phyloP scores from a whole-genome alignment of 1,140 invertebrate genomes.

The Papilio aristodemus region DNA sequence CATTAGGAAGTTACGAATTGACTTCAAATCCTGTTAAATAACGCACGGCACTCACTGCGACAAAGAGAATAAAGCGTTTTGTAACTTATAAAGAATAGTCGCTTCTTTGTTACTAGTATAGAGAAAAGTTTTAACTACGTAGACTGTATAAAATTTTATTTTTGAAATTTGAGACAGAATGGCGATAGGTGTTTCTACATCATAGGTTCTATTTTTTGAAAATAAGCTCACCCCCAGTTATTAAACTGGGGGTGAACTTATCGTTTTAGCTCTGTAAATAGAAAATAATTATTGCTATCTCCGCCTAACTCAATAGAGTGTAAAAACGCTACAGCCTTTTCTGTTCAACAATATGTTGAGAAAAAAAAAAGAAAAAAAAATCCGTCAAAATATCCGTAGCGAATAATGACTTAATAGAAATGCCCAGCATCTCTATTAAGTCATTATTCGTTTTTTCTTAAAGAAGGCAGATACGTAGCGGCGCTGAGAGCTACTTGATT shows the following conservation, averaged over 20 bases:
- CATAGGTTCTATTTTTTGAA: no score
- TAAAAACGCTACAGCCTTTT: no score
- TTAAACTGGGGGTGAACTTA: no score
- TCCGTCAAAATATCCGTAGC: background rate
- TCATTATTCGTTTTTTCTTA: constrained; percentile 3
- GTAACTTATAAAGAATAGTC: background rate
- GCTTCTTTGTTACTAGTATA: constrained; percentile 7
- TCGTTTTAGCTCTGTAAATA: no score
- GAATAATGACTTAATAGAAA: no score
- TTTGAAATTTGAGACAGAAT: no score
- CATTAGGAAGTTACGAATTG: constrained; percentile 29
- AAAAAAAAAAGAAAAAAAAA: background rate
- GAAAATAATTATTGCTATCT: no score
- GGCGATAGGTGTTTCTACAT: no score
- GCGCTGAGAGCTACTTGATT: constrained; percentile 27
- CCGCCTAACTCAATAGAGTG: no score
- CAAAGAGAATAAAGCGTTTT: constrained; percentile 9
- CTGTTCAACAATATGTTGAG: no score
- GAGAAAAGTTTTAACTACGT: background rate
- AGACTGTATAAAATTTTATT: background rate
- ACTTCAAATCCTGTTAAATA: constrained; percentile 12
- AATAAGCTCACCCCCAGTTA: background rate
- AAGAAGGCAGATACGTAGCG: constrained; percentile 25
- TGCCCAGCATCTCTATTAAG: background rate
- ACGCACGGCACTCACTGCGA: background rate